Evolutionary conservation across 2,113 vertebrate genomes (phyloP).

Genomic region (Telmatochromis bifrenatus): DNA sequence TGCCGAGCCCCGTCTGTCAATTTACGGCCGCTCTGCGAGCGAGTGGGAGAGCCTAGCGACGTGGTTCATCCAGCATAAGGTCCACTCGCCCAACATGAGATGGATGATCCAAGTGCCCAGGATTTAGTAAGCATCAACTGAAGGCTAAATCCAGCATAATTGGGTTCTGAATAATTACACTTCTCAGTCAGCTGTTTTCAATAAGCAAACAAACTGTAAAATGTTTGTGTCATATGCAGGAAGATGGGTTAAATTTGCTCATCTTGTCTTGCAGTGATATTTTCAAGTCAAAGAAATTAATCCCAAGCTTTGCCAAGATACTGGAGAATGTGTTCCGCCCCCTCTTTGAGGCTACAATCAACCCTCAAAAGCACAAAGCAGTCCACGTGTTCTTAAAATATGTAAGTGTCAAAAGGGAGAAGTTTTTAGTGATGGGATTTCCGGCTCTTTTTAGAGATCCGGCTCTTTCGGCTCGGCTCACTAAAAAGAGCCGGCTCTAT

Average conservation of each 20-base stretch:
- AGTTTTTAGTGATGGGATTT: neutral
- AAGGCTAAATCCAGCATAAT: neutral
- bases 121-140: slow-evolving; percentile 87
- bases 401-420: slow-evolving; percentile 68
- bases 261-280: slow-evolving; percentile 81
- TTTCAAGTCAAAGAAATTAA: slow-evolving; percentile 86
- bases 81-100: slow-evolving; percentile 93
- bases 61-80: slow-evolving; percentile 94
- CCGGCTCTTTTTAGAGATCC: too few species aligned
- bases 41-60: slow-evolving; percentile 85
- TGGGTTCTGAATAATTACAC: neutral
- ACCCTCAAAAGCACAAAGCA: slow-evolving; percentile 85
- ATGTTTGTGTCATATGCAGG: neutral
- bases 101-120: slow-evolving; percentile 98
- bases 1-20: slow-evolving; percentile 89
- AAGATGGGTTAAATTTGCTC: neutral
- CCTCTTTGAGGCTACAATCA: slow-evolving; percentile 91
- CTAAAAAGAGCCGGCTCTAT: too few species aligned
- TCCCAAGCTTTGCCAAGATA: slow-evolving; percentile 90
- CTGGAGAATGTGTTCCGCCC: slow-evolving; percentile 95
- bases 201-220: neutral
- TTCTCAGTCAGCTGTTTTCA: neutral
- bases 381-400: slow-evolving; percentile 92
- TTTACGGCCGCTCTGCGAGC: slow-evolving; percentile 83
- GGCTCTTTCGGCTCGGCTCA: too few species aligned